phyloP scores from a whole-genome alignment of 2,888 invertebrate species.

The Pheosia tremula region DNA sequence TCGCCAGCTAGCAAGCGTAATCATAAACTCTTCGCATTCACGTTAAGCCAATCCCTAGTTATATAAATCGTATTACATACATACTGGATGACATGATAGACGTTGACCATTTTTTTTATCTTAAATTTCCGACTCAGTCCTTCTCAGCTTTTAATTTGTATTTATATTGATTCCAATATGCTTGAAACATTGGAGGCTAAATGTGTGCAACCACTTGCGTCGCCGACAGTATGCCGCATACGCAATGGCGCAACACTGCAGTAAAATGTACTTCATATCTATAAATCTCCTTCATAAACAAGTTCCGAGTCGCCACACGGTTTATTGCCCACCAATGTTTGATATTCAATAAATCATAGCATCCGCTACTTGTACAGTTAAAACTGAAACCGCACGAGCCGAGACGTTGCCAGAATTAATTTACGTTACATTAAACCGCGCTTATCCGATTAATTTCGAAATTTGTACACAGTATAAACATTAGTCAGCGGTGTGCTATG shows the following conservation, averaged over 20 bases:
- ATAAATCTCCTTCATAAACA: slow-evolving; percentile 73
- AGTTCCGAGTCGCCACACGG: slow-evolving; percentile 57
- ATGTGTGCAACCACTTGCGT: slow-evolving; percentile 28
- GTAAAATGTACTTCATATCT: slow-evolving; percentile 57
- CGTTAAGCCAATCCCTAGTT: too few relatives aligned
- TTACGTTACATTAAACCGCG: slow-evolving; percentile 59
- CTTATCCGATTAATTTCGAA: slow-evolving; percentile 72
- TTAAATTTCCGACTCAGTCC: too few relatives aligned
- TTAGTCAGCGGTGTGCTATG: slow-evolving; percentile 69
- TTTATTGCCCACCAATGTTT: slow-evolving; percentile 69
- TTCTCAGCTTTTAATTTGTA: background rate
- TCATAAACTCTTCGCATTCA: too few relatives aligned
- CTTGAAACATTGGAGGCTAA: background rate
- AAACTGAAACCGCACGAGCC: slow-evolving; percentile 51
- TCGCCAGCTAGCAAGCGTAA: too few relatives aligned
- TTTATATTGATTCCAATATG: background rate
- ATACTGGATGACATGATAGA: too few relatives aligned
- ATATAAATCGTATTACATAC: too few relatives aligned
- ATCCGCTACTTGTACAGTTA: slow-evolving; percentile 71
- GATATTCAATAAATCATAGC: slow-evolving; percentile 73
- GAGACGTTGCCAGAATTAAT: slow-evolving; percentile 51
- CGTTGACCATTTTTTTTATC: too few relatives aligned
- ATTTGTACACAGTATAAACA: slow-evolving; percentile 77
- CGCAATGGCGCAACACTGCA: slow-evolving; percentile 58
- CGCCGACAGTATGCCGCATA: slow-evolving; percentile 34